These are phyloP conservation scores for Myopa testacea DNA, from an alignment of 2,888 invertebrate genomes.

Conservation along the genomic window DNA sequence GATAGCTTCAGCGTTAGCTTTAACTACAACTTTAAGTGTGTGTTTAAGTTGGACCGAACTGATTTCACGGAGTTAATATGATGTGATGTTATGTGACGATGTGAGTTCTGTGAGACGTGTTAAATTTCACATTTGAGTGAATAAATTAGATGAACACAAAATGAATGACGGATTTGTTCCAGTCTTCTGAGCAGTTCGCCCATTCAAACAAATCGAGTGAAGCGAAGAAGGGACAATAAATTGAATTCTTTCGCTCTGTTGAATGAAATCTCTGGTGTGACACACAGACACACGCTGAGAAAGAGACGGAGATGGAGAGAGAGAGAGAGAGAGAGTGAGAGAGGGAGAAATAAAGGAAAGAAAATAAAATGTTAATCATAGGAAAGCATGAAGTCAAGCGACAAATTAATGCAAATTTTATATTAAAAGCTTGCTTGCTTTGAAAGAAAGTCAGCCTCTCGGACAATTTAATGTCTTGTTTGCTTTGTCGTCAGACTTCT, in stretches of 20 bases:
- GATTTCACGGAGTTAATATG: too few relatives aligned
- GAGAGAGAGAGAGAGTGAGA: neutral
- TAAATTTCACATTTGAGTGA: conserved; percentile 38
- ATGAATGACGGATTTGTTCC: conserved; percentile 4
- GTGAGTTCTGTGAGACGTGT: conserved; percentile 38
- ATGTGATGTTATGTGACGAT: conserved; percentile 5
- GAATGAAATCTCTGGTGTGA: neutral
- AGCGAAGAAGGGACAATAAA: conserved; percentile 49
- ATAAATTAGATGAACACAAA: conserved; percentile 16
- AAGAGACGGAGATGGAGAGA: neutral
- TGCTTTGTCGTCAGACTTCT: neutral
- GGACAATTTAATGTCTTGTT: neutral
- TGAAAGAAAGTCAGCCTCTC: neutral
- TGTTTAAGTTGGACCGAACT: too few relatives aligned
- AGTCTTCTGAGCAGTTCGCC: neutral
- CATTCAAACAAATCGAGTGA: conserved; percentile 52
- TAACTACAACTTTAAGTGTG: too few relatives aligned
- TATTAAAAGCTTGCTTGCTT: neutral
- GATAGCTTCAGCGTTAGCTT: too few relatives aligned
- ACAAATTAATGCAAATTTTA: conserved; percentile 19
- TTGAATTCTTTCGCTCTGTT: conserved; percentile 46
- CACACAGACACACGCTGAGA: neutral
- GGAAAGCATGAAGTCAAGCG: conserved; percentile 1
- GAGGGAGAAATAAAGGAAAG: too few relatives aligned
- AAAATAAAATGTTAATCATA: neutral